Conservation (phyloP, 2,113 vertebrate genomes). For the Laterallus jamaicensis region DNA sequence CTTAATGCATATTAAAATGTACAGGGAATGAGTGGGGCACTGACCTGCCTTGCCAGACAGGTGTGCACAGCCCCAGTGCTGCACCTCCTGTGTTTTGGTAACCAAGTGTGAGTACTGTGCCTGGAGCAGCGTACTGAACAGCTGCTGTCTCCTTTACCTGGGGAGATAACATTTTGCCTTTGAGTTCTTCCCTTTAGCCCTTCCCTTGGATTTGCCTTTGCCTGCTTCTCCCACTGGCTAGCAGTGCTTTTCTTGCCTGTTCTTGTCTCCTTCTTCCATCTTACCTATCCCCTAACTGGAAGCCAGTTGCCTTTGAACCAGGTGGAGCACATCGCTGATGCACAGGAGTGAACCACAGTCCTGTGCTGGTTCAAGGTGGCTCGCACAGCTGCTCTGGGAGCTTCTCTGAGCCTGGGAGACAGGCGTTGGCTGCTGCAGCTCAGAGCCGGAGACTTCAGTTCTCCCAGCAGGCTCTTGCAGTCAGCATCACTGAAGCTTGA, state of each 20-base stretch:
- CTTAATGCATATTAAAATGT: not conserved
- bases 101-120: not conserved
- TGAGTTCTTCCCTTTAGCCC: not conserved
- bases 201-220: not conserved
- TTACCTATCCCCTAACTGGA: not conserved
- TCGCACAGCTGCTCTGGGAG: not conserved
- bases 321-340: rapidly evolving
- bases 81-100: not conserved
- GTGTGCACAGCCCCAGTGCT: not conserved
- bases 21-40: not conserved
- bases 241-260: not conserved
- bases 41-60: not conserved
- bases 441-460: not conserved
- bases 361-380: not conserved
- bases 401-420: not conserved
- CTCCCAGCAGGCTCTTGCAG: not conserved
- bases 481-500: not conserved
- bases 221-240: not conserved
- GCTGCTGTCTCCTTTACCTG: not conserved
- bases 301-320: not conserved
- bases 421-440: not conserved
- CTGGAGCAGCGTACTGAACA: not conserved
- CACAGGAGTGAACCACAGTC: not conserved
- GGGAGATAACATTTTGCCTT: not conserved
- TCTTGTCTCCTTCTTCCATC: not conserved